phyloP scores from a whole-genome alignment of 2,797 vertebrate genomes.

The Tolypeutes matacus region DNA sequence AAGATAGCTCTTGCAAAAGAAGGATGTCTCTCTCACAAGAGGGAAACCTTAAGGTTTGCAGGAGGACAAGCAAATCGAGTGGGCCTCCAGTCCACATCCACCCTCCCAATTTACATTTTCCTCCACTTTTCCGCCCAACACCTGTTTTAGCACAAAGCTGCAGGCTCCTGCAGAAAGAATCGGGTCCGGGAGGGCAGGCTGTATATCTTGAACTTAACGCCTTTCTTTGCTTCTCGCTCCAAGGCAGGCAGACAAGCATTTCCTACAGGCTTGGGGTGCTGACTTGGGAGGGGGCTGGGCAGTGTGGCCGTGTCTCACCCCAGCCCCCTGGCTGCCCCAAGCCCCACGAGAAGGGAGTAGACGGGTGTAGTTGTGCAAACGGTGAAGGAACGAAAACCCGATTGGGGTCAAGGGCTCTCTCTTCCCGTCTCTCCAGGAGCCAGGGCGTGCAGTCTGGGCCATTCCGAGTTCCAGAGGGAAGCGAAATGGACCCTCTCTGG shows the following conservation, averaged over 20 bases:
- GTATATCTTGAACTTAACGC: slow-evolving; percentile 80
- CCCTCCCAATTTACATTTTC: slow-evolving; percentile 47
- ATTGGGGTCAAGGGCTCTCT: slow-evolving; percentile 67
- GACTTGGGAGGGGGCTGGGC: neutral
- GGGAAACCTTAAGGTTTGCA: slow-evolving; percentile 23
- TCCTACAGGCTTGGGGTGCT: slow-evolving; percentile 52
- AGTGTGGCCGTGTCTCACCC: neutral
- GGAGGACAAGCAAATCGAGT: neutral
- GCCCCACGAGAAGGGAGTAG: neutral
- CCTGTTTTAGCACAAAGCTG: slow-evolving; percentile 79
- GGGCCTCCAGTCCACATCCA: slow-evolving; percentile 29
- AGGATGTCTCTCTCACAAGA: neutral
- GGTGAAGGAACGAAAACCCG: neutral
- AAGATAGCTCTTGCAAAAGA: neutral
- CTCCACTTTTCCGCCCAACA: slow-evolving; percentile 62
- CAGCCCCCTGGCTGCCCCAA: neutral
- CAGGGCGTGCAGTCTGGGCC: neutral
- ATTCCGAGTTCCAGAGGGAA: slow-evolving; percentile 16
- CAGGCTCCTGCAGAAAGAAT: slow-evolving; percentile 31
- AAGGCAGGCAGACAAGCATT: slow-evolving; percentile 55
- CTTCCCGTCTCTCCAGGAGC: slow-evolving; percentile 18
- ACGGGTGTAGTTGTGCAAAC: neutral
- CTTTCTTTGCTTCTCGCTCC: slow-evolving; percentile 64
- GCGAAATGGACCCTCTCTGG: slow-evolving; percentile 33
- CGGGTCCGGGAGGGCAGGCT: slow-evolving; percentile 53